Conservation (phyloP, 1,140 invertebrate genomes). For the Calliphora vicina region DNA sequence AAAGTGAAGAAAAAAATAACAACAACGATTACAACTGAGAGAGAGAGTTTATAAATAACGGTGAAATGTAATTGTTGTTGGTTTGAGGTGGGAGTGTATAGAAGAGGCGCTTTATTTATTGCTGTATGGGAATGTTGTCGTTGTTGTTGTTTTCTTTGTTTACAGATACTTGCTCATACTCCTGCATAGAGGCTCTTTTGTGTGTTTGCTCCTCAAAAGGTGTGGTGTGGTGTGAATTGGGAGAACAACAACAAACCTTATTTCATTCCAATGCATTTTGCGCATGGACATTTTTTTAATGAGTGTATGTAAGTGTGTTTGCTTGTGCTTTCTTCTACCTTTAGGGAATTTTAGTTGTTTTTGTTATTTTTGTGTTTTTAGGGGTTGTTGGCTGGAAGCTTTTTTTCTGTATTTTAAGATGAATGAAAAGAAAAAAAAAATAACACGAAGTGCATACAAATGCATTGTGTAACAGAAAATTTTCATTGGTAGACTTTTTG, state of each 20-base stretch:
- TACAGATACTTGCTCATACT: not conserved
- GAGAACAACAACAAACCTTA: not conserved
- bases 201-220: not conserved
- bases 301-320: not conserved
- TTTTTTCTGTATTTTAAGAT: not conserved
- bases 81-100: constrained; percentile 13
- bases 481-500: constrained; percentile 25
- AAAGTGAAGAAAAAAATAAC: not conserved
- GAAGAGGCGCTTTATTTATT: constrained; percentile 18
- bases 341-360: constrained; percentile 7
- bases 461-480: constrained; percentile 18
- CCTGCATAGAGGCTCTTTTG: not conserved
- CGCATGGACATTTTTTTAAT: constrained; percentile 33
- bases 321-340: constrained; percentile 13
- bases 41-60: too few relatives aligned
- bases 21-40: not conserved
- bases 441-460: constrained; percentile 1
- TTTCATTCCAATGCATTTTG: constrained; percentile 32
- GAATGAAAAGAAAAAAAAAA: too few relatives aligned
- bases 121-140: too few relatives aligned
- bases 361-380: constrained; percentile 3
- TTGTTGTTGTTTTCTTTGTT: constrained; percentile 25
- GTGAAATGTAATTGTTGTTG: too few relatives aligned
- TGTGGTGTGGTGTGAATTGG: not conserved
- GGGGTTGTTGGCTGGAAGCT: constrained; percentile 27